phyloP scores from a whole-genome alignment of 2,113 vertebrate species.

The Taxidea taxus region DNA sequence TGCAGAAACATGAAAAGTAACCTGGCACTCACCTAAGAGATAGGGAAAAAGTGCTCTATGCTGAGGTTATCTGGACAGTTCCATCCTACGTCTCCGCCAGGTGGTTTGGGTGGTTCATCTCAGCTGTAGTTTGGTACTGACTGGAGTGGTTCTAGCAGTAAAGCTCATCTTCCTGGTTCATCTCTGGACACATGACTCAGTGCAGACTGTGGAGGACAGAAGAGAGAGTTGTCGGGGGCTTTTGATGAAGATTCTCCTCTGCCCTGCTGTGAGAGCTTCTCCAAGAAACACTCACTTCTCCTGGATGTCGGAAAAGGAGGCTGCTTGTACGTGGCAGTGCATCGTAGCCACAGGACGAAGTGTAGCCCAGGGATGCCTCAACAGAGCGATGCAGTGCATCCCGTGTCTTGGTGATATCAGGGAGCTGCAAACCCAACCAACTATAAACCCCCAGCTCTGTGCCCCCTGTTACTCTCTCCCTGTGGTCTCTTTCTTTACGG shows the following conservation, averaged over 20 bases:
- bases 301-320: neutral
- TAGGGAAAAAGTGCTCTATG: rapidly evolving
- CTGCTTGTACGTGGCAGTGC: rapidly evolving
- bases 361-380: neutral
- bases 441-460: neutral
- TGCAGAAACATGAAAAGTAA: neutral
- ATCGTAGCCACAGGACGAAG: neutral
- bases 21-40: neutral
- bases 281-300: neutral
- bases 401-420: rapidly evolving
- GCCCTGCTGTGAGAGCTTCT: neutral
- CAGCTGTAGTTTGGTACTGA: neutral
- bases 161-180: neutral
- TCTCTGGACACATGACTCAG: neutral
- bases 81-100: too few relatives aligned
- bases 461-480: too few relatives aligned
- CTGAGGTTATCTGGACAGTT: neutral
- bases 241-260: neutral
- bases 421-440: neutral
- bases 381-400: neutral
- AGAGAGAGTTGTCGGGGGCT: neutral
- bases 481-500: neutral
- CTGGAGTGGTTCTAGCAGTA: neutral
- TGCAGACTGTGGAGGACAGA: neutral
- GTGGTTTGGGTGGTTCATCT: neutral